Percentiles rank a stretch among this genome's conserved stretches.
These are phyloP conservation scores for Clavelina lepadiformis DNA, from an alignment of 23 tunicate genomes.

Conservation along the genomic window DNA sequence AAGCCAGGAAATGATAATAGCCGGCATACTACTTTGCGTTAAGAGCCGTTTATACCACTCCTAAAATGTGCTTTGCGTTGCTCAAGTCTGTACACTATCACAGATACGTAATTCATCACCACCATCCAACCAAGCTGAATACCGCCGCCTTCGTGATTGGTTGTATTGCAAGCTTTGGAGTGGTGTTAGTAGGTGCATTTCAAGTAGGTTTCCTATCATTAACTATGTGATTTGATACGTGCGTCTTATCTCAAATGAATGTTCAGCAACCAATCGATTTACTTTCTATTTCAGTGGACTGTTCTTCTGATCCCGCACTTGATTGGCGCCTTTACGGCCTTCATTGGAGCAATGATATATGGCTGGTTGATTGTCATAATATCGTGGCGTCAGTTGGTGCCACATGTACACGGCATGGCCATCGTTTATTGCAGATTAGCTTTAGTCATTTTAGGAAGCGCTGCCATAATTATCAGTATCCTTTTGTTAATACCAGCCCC, in stretches of 20 bases:
- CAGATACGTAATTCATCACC: slow-evolving; percentile 12
- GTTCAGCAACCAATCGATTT: neutral
- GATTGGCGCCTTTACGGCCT: slow-evolving; percentile 24
- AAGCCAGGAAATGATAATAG: too few species aligned
- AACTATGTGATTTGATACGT: neutral
- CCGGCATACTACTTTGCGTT: too few species aligned
- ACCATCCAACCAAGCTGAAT: neutral
- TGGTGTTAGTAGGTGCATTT: slow-evolving; percentile 32
- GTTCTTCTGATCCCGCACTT: slow-evolving; percentile 12
- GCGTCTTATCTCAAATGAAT: neutral
- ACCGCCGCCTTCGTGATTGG: slow-evolving; percentile 22
- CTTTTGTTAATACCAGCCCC: too few species aligned
- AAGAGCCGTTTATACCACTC: too few species aligned
- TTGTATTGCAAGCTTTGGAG: slow-evolving; percentile 13
- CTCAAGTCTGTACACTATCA: too few species aligned
- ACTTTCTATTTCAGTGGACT: slow-evolving; percentile 18
- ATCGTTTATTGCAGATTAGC: slow-evolving; percentile 8
- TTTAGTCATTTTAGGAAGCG: slow-evolving; percentile 9
- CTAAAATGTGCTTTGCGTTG: neutral
- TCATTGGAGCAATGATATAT: slow-evolving; percentile 17
- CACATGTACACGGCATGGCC: neutral
- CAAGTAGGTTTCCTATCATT: slow-evolving; percentile 11
- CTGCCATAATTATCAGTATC: slow-evolving; percentile 18
- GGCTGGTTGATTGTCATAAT: slow-evolving; percentile 12
- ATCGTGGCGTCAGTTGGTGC: slow-evolving; percentile 3